Base-by-base conservation (phyloP, 2,888 invertebrate species). In the Scelioninae gen. 1 region DNA sequence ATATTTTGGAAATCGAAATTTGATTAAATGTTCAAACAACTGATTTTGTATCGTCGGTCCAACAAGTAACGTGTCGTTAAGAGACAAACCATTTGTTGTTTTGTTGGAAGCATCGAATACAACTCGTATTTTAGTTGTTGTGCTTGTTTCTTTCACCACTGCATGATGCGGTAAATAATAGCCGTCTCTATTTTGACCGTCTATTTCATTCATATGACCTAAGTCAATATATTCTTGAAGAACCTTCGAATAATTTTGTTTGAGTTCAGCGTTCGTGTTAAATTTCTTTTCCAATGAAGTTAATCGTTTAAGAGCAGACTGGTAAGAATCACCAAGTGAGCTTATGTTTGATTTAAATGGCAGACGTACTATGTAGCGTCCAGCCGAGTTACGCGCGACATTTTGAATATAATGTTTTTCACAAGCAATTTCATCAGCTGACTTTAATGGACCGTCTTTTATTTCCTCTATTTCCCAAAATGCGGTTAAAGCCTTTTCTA, bases 81-180 rank as follows among this genome's bases (percentile, higher is more conserved):
- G 60, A 43, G 63, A 63, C 4, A 63, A 15, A 4, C 47, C 63
- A 32, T 47, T 63, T 6, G 63, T 47, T n/a, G 63, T 15, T 15
- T 47, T 45, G n/a, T 63, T n/a, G 13, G 63, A 63, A 10, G 63
- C 45, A 13, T 51, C 51, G 13, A 51, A 51, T 1, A 51, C 51
- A 13, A 68, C 15, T 23, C 68, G n/a, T 10, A 68, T 55, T 31
- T 68, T 68, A 4, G 55, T 68, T 7, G 68, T 56, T 4, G n/a
- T 8, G 56, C 60, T 72, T 1, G 72, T 60, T 15, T 49, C 5
- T 40, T 72, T 72, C 4, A 72, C 10, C 8, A 72, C 72, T 10
- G 72, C 72, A 43, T 72, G 72, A 15, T 60, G 72, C n/a, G 72
- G 60, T 8, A 72, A 10, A 32, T 51, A 51, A 10, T 72, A 72